Conservation (phyloP, 1,140 invertebrate genomes). For the Cydia pomonella region DNA sequence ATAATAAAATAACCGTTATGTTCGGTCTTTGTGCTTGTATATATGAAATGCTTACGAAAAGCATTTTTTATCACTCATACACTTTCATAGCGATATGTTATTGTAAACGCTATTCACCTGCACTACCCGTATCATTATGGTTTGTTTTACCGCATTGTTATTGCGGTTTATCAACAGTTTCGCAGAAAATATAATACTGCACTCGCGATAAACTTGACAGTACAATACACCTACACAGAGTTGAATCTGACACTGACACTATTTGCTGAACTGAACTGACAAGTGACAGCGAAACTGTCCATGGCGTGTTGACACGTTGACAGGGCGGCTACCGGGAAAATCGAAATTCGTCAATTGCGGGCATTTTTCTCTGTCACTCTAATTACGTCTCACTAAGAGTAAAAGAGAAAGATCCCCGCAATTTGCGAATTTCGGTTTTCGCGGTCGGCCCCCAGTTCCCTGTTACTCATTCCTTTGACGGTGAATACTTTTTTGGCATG, state of each 20-base stretch:
- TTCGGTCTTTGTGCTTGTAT: slow-evolving; percentile 14
- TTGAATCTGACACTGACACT: not conserved
- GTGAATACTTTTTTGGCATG: not conserved
- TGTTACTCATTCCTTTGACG: not conserved
- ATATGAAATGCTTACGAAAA: not conserved
- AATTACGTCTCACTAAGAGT: too few species aligned
- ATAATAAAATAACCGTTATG: slow-evolving; percentile 29
- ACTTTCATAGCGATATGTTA: not conserved
- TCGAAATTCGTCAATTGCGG: too few species aligned
- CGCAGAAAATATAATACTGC: slow-evolving; percentile 23
- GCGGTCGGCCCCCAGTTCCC: too few species aligned
- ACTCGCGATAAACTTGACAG: not conserved
- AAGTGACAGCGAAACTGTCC: not conserved
- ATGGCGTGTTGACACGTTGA: not conserved
- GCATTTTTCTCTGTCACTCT: too few species aligned
- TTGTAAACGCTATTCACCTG: not conserved
- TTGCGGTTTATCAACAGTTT: slow-evolving; percentile 14
- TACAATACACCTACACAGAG: not conserved
- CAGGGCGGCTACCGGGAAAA: too few species aligned
- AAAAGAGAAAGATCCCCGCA: too few species aligned
- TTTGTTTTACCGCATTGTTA: slow-evolving; percentile 11
- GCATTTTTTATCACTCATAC: not conserved
- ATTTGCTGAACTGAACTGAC: too few species aligned
- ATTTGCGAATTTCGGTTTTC: too few species aligned
- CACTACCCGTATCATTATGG: slow-evolving; percentile 1